Conservation (phyloP, 2,888 invertebrate species). For the Cosmia pyralina region DNA sequence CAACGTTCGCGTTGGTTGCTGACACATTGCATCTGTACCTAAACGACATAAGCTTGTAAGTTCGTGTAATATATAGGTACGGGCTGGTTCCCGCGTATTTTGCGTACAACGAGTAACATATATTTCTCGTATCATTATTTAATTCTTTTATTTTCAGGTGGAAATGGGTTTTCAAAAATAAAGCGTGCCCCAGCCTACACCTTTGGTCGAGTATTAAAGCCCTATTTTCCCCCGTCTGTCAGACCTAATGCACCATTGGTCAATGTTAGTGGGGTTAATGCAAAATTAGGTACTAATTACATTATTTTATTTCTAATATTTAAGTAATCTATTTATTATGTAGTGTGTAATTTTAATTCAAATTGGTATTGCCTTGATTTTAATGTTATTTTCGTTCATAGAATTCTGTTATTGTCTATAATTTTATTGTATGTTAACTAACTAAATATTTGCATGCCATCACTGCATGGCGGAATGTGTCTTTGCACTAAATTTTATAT, state of each 20-base stretch:
- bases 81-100: not conserved
- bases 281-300: conserved; percentile 38
- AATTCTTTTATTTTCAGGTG: conserved; percentile 72
- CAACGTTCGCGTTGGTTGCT: not conserved
- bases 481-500: too few species aligned
- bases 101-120: not conserved
- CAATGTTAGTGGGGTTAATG: conserved; percentile 58
- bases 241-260: conserved; percentile 74
- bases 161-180: conserved; percentile 80
- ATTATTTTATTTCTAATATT: not conserved
- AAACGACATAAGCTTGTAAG: not conserved
- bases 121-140: not conserved
- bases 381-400: too few species aligned
- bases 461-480: too few species aligned
- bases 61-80: not conserved
- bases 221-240: conserved; percentile 63
- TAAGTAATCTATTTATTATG: too few species aligned
- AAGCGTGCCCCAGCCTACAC: conserved; percentile 83
- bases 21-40: not conserved
- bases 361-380: too few species aligned
- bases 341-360: too few species aligned
- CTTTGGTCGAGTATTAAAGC: conserved; percentile 75
- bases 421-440: too few species aligned
- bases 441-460: too few species aligned
- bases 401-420: too few species aligned